Base-by-base conservation (phyloP, 2,797 vertebrate species). In the Gymnopithys bicolor region DNA sequence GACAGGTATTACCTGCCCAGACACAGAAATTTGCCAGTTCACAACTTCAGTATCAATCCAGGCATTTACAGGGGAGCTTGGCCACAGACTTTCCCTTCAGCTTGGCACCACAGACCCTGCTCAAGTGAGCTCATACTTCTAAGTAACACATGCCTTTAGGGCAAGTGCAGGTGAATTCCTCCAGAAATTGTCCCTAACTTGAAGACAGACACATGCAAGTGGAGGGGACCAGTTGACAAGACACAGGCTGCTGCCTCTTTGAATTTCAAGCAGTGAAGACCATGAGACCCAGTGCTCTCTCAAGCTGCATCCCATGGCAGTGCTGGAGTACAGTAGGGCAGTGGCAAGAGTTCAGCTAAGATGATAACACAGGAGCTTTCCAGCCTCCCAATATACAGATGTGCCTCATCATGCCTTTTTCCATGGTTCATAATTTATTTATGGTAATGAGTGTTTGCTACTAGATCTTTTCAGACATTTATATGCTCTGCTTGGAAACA, bases 121-220 rank as follows among this genome's bases (percentile, higher is more conserved):
- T 51, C 63, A 18, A n/a, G 28, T 7, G 30, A 49, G 76, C 37
- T 33, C 0, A 0, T 4, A 7, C 43, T 28, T 2, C 19, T 5
- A 4, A 12, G 2, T 10, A n/a, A 52, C 3, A 2, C 46, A 3
- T 0, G 0, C 11, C 37, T 11, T 11, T 1, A 7, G 45, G 69
- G 27, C 30, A 52, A 46, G 18, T 11, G 1, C 33, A 9, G 16
- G 22, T 1, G 7, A 23, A 33, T 8, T 3, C 0, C 41, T 37
- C 6, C 6, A n/a, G 68, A 13, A 28, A 25, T 0, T 2, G 24
- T 5, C 59, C 23, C 48, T 17, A 18, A 43, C 9, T 22, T 28
- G 19, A 19, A 7, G 46, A 16, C 17, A 1, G 7, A 2, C 1
- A 0, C 10, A 1, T 3, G 30, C 48, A 13, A 5, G 66, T 0